phyloP scores from a whole-genome alignment of 1,140 invertebrate species.

The Ostrea denselamellosa region DNA sequence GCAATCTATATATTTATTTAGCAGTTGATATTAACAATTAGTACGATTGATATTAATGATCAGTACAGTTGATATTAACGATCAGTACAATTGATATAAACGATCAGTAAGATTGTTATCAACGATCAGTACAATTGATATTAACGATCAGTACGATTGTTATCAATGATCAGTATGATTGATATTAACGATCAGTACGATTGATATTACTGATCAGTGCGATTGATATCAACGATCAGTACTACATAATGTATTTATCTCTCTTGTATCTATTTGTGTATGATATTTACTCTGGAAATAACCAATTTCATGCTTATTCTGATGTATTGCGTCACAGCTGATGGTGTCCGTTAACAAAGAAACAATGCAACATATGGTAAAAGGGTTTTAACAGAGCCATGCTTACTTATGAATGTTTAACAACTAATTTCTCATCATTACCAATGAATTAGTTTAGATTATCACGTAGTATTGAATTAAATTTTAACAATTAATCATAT shows the following conservation, averaged over 20 bases:
- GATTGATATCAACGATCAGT: background rate
- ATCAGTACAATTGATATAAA: background rate
- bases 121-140: background rate
- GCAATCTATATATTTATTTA: background rate
- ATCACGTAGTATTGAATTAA: background rate
- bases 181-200: background rate
- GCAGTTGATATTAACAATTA: background rate
- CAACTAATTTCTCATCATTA: background rate
- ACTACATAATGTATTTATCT: background rate
- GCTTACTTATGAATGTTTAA: conserved; percentile 12
- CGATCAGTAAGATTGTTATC: background rate
- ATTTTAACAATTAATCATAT: background rate
- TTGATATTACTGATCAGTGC: background rate
- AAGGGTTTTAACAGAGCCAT: conserved; percentile 26
- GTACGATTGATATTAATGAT: background rate
- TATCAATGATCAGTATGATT: background rate
- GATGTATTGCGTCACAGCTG: conserved; percentile 25
- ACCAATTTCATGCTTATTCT: conserved; percentile 16
- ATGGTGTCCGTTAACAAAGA: conserved; percentile 10
- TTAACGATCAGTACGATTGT: background rate
- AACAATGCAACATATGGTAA: conserved; percentile 26
- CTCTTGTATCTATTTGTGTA: too few species aligned
- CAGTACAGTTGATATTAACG: background rate
- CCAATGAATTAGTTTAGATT: background rate
- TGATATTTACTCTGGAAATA: background rate